A percentile compares a stretch with the other conserved stretches of the same genome.
Evolutionary conservation across 2,888 invertebrate species (phyloP).

Genomic region (Osmoderma eremita): DNA sequence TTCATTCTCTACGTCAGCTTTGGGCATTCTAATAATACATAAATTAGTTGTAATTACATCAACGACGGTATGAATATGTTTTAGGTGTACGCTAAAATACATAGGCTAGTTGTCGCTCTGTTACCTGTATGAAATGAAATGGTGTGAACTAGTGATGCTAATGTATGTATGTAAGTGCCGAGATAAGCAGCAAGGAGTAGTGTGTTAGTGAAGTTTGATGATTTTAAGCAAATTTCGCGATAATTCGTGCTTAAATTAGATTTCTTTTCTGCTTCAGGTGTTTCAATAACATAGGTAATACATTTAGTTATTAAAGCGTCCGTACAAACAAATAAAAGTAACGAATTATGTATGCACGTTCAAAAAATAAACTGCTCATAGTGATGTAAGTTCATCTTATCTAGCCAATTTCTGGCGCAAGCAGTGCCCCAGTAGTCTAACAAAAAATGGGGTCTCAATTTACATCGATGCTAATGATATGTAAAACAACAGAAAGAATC

Average conservation of each 20-base stretch:
- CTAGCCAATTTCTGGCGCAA: no score
- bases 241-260: background rate
- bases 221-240: constrained; percentile 17
- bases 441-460: no score
- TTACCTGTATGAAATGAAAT: constrained; percentile 35
- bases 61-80: background rate
- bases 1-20: constrained; percentile 52
- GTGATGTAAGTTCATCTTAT: no score
- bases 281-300: no score
- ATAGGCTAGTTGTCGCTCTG: constrained; percentile 20
- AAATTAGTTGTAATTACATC: background rate
- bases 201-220: constrained; percentile 49
- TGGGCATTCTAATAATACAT: constrained; percentile 47
- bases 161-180: constrained; percentile 51
- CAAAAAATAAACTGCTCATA: no score
- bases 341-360: no score
- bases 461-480: no score
- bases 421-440: no score
- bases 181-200: constrained; percentile 63
- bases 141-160: constrained; percentile 16
- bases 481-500: background rate
- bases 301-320: no score
- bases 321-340: no score
- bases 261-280: background rate
- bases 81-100: background rate